Evolutionary conservation across 1,140 invertebrate genomes (phyloP).

Genomic region (Leptinotarsa defecta): DNA sequence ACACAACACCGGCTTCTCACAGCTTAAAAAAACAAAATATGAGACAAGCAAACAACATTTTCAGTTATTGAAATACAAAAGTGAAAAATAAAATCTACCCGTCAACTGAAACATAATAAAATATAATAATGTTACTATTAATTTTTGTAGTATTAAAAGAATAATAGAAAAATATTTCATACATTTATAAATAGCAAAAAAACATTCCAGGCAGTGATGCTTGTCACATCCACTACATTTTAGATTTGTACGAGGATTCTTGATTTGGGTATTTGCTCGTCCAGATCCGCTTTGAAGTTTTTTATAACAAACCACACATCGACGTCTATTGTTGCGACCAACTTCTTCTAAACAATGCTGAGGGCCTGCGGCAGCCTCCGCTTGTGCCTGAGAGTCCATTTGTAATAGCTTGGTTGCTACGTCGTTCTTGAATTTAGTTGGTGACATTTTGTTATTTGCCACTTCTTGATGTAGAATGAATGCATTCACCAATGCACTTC

Average conservation of each 20-base stretch:
- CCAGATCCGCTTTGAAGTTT: constrained; percentile 23
- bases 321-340: constrained; percentile 14
- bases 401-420: neutral
- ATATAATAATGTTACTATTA: no score
- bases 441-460: neutral
- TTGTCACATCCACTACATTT: constrained; percentile 29
- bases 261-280: constrained; percentile 14
- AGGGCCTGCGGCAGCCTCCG: neutral
- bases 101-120: no score
- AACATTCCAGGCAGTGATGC: constrained; percentile 23
- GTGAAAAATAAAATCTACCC: no score
- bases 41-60: no score
- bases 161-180: no score
- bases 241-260: neutral
- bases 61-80: no score
- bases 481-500: neutral
- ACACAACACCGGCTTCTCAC: no score
- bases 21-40: no score
- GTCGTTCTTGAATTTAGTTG: neutral
- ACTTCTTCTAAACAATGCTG: constrained; percentile 20
- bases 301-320: constrained; percentile 24
- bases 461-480: neutral
- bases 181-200: neutral
- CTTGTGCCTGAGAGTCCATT: no score
- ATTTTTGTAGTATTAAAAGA: no score